Evolutionary conservation across 2,113 vertebrate species (phyloP), one percentile per base, ranked within the genome.

Genomic region (Proteles cristata): DNA sequence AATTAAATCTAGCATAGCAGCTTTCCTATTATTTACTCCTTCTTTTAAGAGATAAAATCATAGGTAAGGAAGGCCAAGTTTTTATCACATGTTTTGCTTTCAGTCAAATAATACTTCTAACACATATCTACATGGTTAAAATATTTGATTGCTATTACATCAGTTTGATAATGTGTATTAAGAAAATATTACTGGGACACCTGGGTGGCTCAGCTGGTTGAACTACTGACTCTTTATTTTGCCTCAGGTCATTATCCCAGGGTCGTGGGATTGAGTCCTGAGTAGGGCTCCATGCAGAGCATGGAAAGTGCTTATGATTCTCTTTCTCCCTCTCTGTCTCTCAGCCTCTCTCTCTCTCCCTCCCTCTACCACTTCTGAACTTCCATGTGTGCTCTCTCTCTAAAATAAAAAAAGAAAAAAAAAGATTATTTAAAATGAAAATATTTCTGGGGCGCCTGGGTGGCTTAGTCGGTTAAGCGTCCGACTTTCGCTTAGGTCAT

Each of bases 81-180:
- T 74, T 86, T 95, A 97, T 73, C 65, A 95, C 85, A 50, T 95
- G 66, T 86, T 85, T 86, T 90, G 43, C 73, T 74, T 97, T 86
- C 39, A 66, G 31, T 48, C 58, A 25, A 55, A 68, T 80, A 93
- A 84, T 84, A 73, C 45, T 81, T 74, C 39, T 77, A 90, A 86
- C 45, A 73, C 35, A 93, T 61, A 39, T 85, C 74, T 93, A 35
- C 58, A 91, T 45, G 66, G 82, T 82, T 95, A 91, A 87, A 87
- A 69, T 58, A 53, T 93, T 86, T 81, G 68, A 95, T 66, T 81
- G 65, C 21, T 58, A 74, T 95, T 81, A 61, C n/a, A 83, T 97
- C 66, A 93, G 66, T 76, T 93, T 87, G 87, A 90, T 93, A 95
- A 93, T 74, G 39, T 90, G 16, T 63, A 90, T 69, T 86, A 93